Conservation (phyloP, 2,113 vertebrate genomes). For the Hippoglossus stenolepis region DNA sequence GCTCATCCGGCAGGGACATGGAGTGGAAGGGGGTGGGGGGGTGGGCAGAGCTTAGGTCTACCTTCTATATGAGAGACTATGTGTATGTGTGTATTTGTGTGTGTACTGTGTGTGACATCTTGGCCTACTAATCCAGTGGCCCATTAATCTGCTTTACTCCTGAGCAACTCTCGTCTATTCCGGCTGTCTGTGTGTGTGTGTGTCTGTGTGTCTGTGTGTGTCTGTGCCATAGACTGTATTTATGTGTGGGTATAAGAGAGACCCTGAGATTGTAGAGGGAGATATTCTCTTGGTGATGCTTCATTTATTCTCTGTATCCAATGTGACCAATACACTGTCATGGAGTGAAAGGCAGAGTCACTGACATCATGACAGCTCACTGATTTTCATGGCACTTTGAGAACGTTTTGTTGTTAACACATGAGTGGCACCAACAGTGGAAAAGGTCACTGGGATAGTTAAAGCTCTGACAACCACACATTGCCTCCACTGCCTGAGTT, state of each 20-base stretch:
- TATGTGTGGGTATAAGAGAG: background rate
- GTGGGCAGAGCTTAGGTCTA: conserved; percentile 14
- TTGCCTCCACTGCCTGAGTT: background rate
- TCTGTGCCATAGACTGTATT: background rate
- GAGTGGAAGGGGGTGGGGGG: conserved; percentile 12
- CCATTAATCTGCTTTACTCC: conserved; percentile 75
- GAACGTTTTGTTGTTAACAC: background rate
- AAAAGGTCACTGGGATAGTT: no score
- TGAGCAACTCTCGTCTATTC: conserved; percentile 53
- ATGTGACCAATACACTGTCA: background rate
- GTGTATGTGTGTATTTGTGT: conserved; percentile 5
- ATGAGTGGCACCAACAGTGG: background rate
- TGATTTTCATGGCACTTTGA: background rate
- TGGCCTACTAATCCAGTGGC: conserved; percentile 74
- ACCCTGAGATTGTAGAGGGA: no score
- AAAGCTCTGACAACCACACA: background rate
- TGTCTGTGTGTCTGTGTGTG: no score
- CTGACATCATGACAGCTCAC: background rate
- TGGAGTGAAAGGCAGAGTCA: background rate
- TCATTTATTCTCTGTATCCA: background rate
- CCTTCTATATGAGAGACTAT: conserved; percentile 40
- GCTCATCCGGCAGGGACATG: background rate
- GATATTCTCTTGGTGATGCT: no score
- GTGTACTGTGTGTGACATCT: conserved; percentile 56
- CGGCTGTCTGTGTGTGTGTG: conserved; percentile 13